A percentile compares a stretch with the other conserved stretches of the same genome.
Conservation (phyloP, 2,888 invertebrate genomes). For the Epistrophella euchroma region DNA sequence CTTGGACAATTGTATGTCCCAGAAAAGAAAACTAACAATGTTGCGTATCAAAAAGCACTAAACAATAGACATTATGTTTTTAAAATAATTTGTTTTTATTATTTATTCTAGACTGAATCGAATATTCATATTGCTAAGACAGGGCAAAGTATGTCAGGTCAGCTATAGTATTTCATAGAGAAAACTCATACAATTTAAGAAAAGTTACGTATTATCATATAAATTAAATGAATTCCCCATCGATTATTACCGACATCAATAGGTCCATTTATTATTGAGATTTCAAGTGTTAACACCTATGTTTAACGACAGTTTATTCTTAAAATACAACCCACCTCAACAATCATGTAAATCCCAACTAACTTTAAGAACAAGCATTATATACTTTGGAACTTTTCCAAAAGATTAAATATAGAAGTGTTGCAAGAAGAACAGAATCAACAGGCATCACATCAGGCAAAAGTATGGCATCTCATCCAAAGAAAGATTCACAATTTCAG, state of each 20-base stretch:
- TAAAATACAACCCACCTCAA: conserved; percentile 11
- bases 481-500: neutral
- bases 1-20: no score
- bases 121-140: no score
- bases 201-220: no score
- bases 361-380: conserved; percentile 14
- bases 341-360: conserved; percentile 24
- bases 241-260: neutral
- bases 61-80: no score
- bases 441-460: conserved; percentile 4
- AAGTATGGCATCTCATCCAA: neutral
- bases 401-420: conserved; percentile 24
- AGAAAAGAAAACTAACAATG: no score
- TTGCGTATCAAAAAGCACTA: no score
- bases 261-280: neutral
- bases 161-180: no score
- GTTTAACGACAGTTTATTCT: neutral
- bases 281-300: conserved; percentile 2
- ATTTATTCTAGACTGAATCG: no score
- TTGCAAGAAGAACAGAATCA: conserved; percentile 3
- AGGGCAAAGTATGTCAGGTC: no score
- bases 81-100: no score
- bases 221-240: no score
- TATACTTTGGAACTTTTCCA: conserved; percentile 39
- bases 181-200: no score